A percentile compares a stretch with the other conserved stretches of the same genome.
These are phyloP conservation scores for Limnephilus auricula DNA, from an alignment of 2,888 invertebrate genomes.

Conservation along the genomic window DNA sequence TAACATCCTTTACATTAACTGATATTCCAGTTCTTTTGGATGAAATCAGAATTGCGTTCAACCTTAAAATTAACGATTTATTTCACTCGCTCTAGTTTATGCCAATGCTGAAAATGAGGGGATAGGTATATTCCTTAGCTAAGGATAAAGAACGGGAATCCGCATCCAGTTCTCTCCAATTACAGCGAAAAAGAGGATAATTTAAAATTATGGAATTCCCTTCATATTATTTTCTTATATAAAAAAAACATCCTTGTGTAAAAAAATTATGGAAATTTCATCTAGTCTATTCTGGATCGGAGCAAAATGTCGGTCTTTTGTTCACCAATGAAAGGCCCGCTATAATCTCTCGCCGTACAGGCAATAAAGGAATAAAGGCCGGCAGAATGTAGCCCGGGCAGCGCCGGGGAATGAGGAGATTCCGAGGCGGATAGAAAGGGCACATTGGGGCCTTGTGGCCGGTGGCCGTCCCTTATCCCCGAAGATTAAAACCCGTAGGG, in stretches of 20 bases:
- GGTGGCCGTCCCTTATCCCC: background rate
- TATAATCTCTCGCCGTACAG: conserved; percentile 4
- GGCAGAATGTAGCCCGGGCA: background rate
- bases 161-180: too few species aligned
- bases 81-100: too few species aligned
- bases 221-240: background rate
- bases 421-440: background rate
- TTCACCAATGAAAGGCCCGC: background rate
- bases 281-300: background rate
- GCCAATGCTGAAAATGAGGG: too few species aligned
- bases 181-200: too few species aligned
- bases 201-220: too few species aligned
- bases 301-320: conserved; percentile 9
- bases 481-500: background rate
- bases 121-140: too few species aligned
- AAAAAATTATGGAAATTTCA: background rate
- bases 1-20: too few species aligned
- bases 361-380: conserved; percentile 18
- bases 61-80: too few species aligned
- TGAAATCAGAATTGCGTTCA: too few species aligned
- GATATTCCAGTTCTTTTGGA: too few species aligned
- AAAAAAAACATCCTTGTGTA: background rate
- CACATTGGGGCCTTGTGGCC: background rate
- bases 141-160: too few species aligned
- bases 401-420: background rate